phyloP scores from a whole-genome alignment of 1,140 invertebrate genomes.

The Drosophila seguyi region DNA sequence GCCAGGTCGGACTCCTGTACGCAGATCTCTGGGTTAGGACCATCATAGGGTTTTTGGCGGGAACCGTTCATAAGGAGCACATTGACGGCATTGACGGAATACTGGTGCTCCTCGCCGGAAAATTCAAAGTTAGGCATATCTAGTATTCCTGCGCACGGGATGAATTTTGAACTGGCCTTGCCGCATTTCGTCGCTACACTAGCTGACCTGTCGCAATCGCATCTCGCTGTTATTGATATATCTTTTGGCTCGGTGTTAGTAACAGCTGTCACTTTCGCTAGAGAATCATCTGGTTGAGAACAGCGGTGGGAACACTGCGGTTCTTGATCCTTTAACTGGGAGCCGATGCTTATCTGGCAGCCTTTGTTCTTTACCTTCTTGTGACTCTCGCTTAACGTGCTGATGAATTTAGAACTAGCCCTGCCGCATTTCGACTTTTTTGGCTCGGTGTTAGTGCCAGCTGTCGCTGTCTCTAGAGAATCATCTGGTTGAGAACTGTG shows the following conservation, averaged over 20 bases:
- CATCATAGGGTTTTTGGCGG: slow-evolving; percentile 2
- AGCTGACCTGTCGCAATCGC: background rate
- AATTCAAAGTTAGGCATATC: background rate
- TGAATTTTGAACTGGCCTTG: background rate
- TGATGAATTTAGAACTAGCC: too few species aligned
- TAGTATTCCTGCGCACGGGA: background rate
- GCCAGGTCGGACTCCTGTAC: slow-evolving; percentile 53
- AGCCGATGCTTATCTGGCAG: background rate
- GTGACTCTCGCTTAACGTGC: background rate
- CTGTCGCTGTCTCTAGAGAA: too few species aligned
- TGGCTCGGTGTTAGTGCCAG: background rate
- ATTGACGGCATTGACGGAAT: slow-evolving; percentile 38
- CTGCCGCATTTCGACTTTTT: too few species aligned
- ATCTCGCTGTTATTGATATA: background rate
- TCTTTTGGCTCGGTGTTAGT: background rate
- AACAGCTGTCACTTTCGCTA: too few species aligned
- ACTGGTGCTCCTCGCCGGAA: background rate
- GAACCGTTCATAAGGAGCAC: slow-evolving; percentile 54
- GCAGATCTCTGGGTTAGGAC: slow-evolving; percentile 34
- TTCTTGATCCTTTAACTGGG: slow-evolving; percentile 5
- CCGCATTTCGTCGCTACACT: background rate
- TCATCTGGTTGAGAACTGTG: background rate
- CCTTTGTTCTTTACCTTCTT: background rate
- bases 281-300: background rate
- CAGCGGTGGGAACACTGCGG: slow-evolving; percentile 11